Evolutionary conservation across 2,888 invertebrate species (phyloP).

Genomic region (Chironomus tentans): DNA sequence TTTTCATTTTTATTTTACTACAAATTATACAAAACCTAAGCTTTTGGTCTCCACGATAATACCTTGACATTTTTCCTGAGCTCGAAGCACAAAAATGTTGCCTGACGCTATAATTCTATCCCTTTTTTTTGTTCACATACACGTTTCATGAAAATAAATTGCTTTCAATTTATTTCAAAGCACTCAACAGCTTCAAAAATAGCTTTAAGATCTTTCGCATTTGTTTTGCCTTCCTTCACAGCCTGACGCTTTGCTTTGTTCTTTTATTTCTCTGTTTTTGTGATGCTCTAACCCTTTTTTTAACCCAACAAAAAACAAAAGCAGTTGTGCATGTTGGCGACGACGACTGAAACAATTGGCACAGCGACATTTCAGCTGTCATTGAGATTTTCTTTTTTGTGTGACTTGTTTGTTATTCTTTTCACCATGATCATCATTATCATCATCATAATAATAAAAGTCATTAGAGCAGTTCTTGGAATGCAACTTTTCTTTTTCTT

Average conservation of each 20-base stretch:
- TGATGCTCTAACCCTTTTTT: not conserved
- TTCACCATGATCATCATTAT: not conserved
- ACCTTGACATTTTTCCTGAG: too few relatives aligned
- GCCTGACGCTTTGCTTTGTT: not conserved
- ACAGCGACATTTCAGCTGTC: not conserved
- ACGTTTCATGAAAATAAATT: slow-evolving; percentile 19
- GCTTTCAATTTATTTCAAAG: slow-evolving; percentile 22
- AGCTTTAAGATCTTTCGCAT: not conserved
- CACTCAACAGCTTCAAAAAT: slow-evolving; percentile 7
- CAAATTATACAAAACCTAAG: too few relatives aligned
- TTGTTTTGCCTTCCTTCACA: not conserved
- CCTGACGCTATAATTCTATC: too few relatives aligned
- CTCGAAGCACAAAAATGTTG: too few relatives aligned
- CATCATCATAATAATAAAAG: not conserved
- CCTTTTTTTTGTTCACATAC: not conserved
- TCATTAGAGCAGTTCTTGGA: not conserved
- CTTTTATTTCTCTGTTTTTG: not conserved
- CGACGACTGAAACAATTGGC: not conserved
- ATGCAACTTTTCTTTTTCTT: not conserved
- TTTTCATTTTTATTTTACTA: too few relatives aligned
- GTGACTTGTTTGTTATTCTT: not conserved
- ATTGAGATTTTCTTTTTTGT: not conserved
- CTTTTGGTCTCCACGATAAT: too few relatives aligned
- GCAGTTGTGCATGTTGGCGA: not conserved
- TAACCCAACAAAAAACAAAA: not conserved